These are phyloP conservation scores for Lindbergichthys nudifrons DNA, from an alignment of 2,797 vertebrate species.

Conservation along the genomic window DNA sequence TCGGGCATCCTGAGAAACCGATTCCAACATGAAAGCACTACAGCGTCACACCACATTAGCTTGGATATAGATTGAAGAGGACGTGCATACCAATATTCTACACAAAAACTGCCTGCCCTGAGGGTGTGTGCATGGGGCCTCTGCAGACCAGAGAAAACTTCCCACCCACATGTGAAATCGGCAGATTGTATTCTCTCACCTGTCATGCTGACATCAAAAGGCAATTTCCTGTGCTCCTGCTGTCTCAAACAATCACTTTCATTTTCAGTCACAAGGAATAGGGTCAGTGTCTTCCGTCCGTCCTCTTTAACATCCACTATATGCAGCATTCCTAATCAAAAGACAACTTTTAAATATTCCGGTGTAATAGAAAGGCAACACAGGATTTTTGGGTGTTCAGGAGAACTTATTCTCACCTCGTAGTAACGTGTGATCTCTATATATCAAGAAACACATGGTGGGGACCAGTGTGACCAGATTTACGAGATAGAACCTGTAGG, in stretches of 20 bases:
- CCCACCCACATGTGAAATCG: constrained; percentile 56
- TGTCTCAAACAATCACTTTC: constrained; percentile 47
- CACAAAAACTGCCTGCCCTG: constrained; percentile 35
- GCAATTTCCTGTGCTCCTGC: constrained; percentile 38
- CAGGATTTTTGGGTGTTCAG: background rate
- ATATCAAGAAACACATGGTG: background rate
- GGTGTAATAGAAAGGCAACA: background rate
- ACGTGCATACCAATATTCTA: constrained; percentile 48
- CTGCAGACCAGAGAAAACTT: constrained; percentile 50
- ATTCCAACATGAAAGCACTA: constrained; percentile 76
- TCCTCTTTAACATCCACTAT: constrained; percentile 7
- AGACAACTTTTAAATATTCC: background rate
- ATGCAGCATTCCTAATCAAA: background rate
- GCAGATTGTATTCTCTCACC: constrained; percentile 51
- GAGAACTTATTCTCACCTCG: background rate
- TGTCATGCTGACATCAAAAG: constrained; percentile 68
- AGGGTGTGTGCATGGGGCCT: constrained; percentile 31
- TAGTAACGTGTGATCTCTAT: background rate
- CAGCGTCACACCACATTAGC: constrained; percentile 66
- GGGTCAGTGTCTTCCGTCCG: constrained; percentile 29
- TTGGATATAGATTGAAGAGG: constrained; percentile 52
- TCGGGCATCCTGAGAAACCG: constrained; percentile 50
- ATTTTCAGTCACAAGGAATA: constrained; percentile 43
- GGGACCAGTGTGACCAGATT: background rate
- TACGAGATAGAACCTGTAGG: background rate